Percentiles rank a stretch among this genome's conserved stretches.
Evolutionary conservation across 2,113 vertebrate species (phyloP).

Genomic region (Microcebus ravelobensis): DNA sequence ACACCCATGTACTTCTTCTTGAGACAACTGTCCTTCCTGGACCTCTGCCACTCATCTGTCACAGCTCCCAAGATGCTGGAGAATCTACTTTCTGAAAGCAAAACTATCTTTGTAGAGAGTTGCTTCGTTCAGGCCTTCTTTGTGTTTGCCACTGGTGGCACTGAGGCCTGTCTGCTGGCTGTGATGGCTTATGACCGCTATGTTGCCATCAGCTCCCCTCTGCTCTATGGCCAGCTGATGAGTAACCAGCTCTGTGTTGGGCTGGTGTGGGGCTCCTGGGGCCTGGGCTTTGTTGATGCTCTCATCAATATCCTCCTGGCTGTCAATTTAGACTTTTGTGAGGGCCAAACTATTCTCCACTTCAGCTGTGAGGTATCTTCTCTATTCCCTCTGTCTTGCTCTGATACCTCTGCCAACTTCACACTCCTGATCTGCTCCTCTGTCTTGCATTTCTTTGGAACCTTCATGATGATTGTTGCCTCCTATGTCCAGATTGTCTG

Average conservation of each 20-base stretch:
- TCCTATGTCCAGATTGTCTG: constrained; percentile 60
- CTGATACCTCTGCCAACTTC: constrained; percentile 46
- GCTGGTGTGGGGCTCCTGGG: constrained; percentile 55
- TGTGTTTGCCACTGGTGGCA: constrained; percentile 53
- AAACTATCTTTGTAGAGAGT: constrained; percentile 57
- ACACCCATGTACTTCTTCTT: constrained; percentile 71
- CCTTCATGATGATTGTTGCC: constrained; percentile 34
- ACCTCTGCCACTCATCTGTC: constrained; percentile 66
- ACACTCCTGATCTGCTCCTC: constrained; percentile 38
- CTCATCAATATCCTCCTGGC: constrained; percentile 52
- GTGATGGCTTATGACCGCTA: constrained; percentile 72
- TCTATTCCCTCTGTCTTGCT: constrained; percentile 65
- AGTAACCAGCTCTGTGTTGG: constrained; percentile 34
- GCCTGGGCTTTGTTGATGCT: constrained; percentile 44
- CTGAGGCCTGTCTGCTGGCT: constrained; percentile 56
- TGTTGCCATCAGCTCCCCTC: constrained; percentile 68
- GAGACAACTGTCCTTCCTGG: constrained; percentile 54
- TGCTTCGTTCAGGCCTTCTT: constrained; percentile 72
- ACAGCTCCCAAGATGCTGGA: constrained; percentile 65
- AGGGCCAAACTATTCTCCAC: constrained; percentile 52
- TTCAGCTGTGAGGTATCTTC: constrained; percentile 72
- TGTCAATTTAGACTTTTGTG: constrained; percentile 45
- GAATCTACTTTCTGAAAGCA: constrained; percentile 52
- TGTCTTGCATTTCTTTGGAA: constrained; percentile 47
- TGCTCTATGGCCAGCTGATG: constrained; percentile 72